These are phyloP conservation scores for Corapipo altera DNA, from an alignment of 2,113 vertebrate species.

Conservation along the genomic window DNA sequence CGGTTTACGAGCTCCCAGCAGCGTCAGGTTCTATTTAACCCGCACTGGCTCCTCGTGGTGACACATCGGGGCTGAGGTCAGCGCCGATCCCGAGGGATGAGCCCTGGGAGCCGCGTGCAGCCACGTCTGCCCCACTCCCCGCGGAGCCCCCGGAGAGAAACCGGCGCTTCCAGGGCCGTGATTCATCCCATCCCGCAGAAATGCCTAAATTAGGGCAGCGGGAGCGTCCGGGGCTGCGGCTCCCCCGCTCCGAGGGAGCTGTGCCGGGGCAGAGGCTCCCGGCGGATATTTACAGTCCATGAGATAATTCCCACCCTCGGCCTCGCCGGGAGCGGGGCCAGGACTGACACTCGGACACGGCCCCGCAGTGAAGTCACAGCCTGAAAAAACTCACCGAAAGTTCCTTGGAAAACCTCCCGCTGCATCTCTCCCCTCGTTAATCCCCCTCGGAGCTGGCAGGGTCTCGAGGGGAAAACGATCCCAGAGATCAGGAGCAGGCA, in stretches of 20 bases:
- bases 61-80: not conserved
- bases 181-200: not conserved
- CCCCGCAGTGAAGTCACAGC: not conserved
- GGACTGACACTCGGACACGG: not conserved
- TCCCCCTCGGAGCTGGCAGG: not conserved
- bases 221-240: not conserved
- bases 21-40: not conserved
- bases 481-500: not conserved
- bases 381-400: not conserved
- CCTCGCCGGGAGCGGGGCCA: not conserved
- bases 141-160: fast-evolving
- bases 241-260: not conserved
- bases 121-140: not conserved
- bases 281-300: not conserved
- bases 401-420: not conserved
- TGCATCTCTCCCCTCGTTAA: not conserved
- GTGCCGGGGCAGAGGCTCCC: not conserved
- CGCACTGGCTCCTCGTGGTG: not conserved
- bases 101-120: not conserved
- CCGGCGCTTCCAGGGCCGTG: not conserved
- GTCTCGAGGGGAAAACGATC: not conserved
- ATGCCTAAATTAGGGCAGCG: slow-evolving; percentile 10
- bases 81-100: not conserved
- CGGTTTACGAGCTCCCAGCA: not conserved
- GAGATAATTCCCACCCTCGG: slow-evolving; percentile 1